Evolutionary conservation across 2,797 vertebrate species (phyloP).

Genomic region (Loris lydekkerianus): DNA sequence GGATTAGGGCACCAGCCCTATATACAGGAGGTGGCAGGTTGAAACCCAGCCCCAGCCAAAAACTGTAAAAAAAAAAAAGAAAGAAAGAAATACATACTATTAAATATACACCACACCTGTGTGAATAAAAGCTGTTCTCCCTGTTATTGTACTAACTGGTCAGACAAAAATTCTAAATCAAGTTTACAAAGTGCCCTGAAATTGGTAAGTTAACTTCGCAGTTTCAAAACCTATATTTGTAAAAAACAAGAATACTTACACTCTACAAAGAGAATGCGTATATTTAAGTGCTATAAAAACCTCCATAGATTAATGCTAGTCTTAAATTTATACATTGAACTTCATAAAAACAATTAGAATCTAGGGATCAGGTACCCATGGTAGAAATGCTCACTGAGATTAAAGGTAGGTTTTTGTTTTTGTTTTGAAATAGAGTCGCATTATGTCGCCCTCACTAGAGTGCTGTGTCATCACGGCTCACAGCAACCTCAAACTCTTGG

Average conservation of each 20-base stretch:
- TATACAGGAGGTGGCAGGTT: too few species aligned
- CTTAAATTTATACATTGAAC: background rate
- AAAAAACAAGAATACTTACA: constrained; percentile 40
- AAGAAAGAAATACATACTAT: background rate
- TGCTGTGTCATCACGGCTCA: too few species aligned
- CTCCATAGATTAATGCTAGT: background rate
- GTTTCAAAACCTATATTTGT: constrained; percentile 42
- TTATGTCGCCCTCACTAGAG: too few species aligned
- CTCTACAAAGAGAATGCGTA: constrained; percentile 27
- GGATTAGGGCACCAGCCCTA: too few species aligned
- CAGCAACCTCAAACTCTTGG: too few species aligned
- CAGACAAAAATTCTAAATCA: background rate
- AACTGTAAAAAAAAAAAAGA: too few species aligned
- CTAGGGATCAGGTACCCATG: background rate
- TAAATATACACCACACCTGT: background rate
- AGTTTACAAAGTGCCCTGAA: background rate
- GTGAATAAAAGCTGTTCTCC: background rate
- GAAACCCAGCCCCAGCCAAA: too few species aligned
- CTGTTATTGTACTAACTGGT: constrained; percentile 29
- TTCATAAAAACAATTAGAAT: constrained; percentile 24
- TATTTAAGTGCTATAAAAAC: constrained; percentile 37
- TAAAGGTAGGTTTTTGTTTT: background rate
- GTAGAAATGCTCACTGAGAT: background rate
- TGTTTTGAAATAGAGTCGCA: too few species aligned
- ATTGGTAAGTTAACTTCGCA: background rate